Evolutionary conservation across 2,113 vertebrate genomes (phyloP), one percentile per base, ranked within the genome.

Genomic region (Scolopax mira): DNA sequence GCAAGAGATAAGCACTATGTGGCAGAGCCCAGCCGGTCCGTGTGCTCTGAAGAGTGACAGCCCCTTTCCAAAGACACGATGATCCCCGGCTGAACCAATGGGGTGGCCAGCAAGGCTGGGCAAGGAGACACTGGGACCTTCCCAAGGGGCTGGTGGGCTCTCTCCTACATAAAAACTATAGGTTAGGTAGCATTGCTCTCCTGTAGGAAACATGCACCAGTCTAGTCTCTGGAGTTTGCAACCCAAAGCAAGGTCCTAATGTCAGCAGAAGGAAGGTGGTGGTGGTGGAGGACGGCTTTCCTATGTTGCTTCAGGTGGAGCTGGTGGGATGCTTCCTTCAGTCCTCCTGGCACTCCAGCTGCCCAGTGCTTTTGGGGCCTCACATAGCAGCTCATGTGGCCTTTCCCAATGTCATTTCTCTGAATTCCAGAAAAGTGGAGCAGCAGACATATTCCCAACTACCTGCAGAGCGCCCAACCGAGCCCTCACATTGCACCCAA

Each of bases 1-100:
- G 65, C 72, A 31, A 92, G 94, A 95, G 66, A 93, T 64, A 91
- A 90, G 97, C 86, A 94, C 89, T 81, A 66, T 54, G 66, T 73
- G 73, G 41, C 88, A 92, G 74, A 89, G 73, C 69, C 72, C 86
- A 18, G 52, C 48, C 21, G 49, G 79, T 24, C 79, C 28, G 1
- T 4, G 44, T 75, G 82, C 79, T 92, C 94, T 75, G 87, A 79
- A 58, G 82, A 88, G 67, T 28, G 55, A 52, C 66, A 74, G 57
- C 27, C 86, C 62, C 57, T 84, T 79, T 60, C 64, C 78, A 94
- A 94, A 94, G 94, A 94, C 79, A 71, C 2, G 0, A 42, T 35
- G 82, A 60, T 67, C 86, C 75, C 79, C 0, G 2, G 35, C 57
- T 79, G 85, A 71, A 80, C 28, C 3, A 1, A 48, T 0, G 1